phyloP scores from a whole-genome alignment of 1,140 invertebrate genomes.

The Anthonomus grandis region DNA sequence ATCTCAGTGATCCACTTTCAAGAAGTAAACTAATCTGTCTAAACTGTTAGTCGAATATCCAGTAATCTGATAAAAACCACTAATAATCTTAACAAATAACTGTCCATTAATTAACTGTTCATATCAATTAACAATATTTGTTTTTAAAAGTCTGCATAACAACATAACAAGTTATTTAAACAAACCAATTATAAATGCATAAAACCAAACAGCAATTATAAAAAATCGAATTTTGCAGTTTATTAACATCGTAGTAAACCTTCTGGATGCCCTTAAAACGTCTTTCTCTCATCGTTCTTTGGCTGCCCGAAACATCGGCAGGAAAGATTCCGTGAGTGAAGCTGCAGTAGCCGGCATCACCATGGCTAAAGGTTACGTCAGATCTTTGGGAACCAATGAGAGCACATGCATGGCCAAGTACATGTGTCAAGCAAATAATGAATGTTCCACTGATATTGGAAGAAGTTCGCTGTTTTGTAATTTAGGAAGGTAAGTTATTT shows the following conservation, averaged over 20 bases:
- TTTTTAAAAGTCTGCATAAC: too few species aligned
- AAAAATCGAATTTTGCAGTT: constrained; percentile 62
- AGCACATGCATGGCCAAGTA: constrained; percentile 76
- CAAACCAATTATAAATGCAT: neutral
- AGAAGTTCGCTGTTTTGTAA: constrained; percentile 85
- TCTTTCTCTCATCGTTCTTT: constrained; percentile 87
- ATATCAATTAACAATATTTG: too few species aligned
- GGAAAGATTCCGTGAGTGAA: constrained; percentile 80
- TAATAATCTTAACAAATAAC: too few species aligned
- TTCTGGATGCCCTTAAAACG: constrained; percentile 84
- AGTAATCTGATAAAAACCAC: too few species aligned
- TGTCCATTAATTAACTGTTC: too few species aligned
- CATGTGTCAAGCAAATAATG: constrained; percentile 84
- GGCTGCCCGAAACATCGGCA: constrained; percentile 74
- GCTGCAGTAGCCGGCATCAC: constrained; percentile 79
- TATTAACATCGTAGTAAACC: constrained; percentile 85
- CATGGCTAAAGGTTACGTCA: constrained; percentile 84
- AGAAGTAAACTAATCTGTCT: too few species aligned
- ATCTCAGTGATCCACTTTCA: too few species aligned
- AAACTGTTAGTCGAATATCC: too few species aligned
- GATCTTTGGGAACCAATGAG: constrained; percentile 75
- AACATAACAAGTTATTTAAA: too few species aligned
- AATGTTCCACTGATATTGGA: constrained; percentile 80
- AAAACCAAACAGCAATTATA: neutral
- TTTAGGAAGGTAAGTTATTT: constrained; percentile 79